Percentiles rank a stretch among this genome's conserved stretches.
Evolutionary conservation across 2,888 invertebrate species (phyloP).

Genomic region (Tetrapedia diversipes): DNA sequence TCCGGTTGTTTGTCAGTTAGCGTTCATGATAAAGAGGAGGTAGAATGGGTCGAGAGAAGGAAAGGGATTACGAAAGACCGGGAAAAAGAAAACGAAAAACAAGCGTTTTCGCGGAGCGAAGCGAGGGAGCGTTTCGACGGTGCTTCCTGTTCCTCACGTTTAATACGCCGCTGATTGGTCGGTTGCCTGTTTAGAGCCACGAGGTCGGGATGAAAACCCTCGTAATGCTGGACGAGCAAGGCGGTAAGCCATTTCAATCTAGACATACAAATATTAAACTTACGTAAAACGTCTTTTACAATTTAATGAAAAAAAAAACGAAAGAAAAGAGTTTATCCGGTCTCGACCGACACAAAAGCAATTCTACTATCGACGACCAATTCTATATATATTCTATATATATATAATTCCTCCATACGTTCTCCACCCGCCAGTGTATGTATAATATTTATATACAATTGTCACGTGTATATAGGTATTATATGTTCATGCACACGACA

Average conservation of each 20-base stretch:
- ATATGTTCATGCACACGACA: constrained; percentile 47
- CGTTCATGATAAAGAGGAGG: not conserved
- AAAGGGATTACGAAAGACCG: too few species aligned
- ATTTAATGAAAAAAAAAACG: not conserved
- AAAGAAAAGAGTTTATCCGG: constrained; percentile 7
- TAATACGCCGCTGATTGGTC: constrained; percentile 80
- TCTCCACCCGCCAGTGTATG: constrained; percentile 22
- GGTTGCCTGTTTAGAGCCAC: constrained; percentile 96
- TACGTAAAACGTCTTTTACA: constrained; percentile 32
- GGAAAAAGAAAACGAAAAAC: not conserved
- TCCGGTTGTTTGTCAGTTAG: constrained; percentile 4
- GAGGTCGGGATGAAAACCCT: constrained; percentile 99
- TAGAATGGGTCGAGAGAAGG: too few species aligned
- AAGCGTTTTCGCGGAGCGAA: constrained; percentile 49
- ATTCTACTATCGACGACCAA: constrained; percentile 46
- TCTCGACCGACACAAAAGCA: constrained; percentile 35
- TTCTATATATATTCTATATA: constrained; percentile 12
- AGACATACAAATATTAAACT: constrained; percentile 73
- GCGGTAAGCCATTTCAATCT: constrained; percentile 93
- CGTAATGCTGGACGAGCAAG: constrained; percentile 99
- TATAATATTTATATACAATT: constrained; percentile 7
- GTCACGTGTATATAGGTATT: not conserved
- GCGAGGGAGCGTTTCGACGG: constrained; percentile 70
- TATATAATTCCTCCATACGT: constrained; percentile 26
- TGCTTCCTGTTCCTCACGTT: constrained; percentile 68